Evolutionary conservation across 2,888 invertebrate genomes (phyloP).

Genomic region (Pristionchus japonicus): DNA sequence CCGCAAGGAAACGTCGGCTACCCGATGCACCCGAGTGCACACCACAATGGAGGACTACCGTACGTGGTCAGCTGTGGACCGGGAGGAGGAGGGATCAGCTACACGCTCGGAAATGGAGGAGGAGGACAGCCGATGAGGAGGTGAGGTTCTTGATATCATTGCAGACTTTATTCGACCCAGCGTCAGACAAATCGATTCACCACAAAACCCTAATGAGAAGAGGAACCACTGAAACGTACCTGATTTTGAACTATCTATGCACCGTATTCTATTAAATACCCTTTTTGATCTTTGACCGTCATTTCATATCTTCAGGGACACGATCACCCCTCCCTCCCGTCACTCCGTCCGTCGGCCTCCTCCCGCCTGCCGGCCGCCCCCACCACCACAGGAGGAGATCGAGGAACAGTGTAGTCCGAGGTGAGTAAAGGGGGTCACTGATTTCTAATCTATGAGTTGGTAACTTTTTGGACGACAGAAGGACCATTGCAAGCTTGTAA

Average conservation of each 20-base stretch:
- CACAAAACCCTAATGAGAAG: too few relatives aligned
- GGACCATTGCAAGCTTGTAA: too few relatives aligned
- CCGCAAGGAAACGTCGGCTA: slow-evolving; percentile 29
- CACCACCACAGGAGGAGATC: background rate
- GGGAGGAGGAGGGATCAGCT: slow-evolving; percentile 40
- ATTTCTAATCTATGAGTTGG: too few relatives aligned
- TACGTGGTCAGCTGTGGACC: slow-evolving; percentile 33
- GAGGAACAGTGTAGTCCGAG: slow-evolving; percentile 31
- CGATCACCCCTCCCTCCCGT: slow-evolving; percentile 24
- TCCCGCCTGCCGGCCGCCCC: slow-evolving; percentile 43
- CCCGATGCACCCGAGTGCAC: background rate
- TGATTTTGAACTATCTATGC: background rate
- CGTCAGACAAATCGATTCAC: too few relatives aligned
- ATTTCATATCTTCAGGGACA: background rate
- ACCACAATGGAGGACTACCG: slow-evolving; percentile 14
- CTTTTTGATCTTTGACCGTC: slow-evolving; percentile 23
- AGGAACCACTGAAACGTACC: too few relatives aligned
- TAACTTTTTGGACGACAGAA: too few relatives aligned
- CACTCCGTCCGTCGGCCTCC: slow-evolving; percentile 33
- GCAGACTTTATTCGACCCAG: too few relatives aligned
- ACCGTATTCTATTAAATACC: background rate
- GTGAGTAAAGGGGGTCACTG: too few relatives aligned
- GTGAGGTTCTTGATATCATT: too few relatives aligned
- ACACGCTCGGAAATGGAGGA: slow-evolving; percentile 32
- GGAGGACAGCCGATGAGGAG: background rate